Conservation (phyloP, 1,140 invertebrate genomes). For the Lepidurus packardi region DNA sequence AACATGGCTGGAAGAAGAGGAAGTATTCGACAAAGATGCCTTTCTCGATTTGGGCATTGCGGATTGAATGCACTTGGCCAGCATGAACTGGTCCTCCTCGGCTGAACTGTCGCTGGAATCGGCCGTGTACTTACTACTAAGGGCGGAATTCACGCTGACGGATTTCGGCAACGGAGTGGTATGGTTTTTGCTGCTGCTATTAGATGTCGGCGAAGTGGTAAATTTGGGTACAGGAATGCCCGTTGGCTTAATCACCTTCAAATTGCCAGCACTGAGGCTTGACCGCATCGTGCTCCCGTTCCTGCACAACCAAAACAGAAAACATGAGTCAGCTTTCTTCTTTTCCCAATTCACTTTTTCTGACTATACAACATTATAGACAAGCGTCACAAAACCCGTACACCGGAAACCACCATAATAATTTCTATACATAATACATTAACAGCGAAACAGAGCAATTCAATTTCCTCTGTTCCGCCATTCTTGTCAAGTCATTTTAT, state of each 20-base stretch:
- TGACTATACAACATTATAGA: background rate
- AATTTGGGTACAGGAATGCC: conserved; percentile 4
- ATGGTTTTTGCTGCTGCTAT: background rate
- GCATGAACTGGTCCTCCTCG: conserved; percentile 57
- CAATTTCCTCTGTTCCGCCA: no score
- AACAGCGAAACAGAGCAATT: no score
- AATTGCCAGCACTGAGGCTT: conserved; percentile 14
- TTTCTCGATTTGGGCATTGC: conserved; percentile 58
- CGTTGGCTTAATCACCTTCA: conserved; percentile 1
- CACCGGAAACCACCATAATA: no score
- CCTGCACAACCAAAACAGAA: background rate
- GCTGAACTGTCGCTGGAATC: conserved; percentile 41
- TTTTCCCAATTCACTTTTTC: background rate
- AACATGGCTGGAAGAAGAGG: background rate
- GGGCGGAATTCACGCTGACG: background rate
- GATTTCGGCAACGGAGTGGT: conserved; percentile 25
- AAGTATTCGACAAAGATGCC: background rate
- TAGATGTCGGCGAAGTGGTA: background rate
- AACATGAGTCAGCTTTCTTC: background rate
- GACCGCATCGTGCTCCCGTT: conserved; percentile 20
- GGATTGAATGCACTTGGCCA: conserved; percentile 70
- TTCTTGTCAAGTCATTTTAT: no score
- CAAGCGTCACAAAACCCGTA: background rate
- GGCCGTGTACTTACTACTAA: background rate
- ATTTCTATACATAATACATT: no score